Evolutionary conservation across 2,797 vertebrate genomes (phyloP).

Genomic region (Pelochelys cantorii): DNA sequence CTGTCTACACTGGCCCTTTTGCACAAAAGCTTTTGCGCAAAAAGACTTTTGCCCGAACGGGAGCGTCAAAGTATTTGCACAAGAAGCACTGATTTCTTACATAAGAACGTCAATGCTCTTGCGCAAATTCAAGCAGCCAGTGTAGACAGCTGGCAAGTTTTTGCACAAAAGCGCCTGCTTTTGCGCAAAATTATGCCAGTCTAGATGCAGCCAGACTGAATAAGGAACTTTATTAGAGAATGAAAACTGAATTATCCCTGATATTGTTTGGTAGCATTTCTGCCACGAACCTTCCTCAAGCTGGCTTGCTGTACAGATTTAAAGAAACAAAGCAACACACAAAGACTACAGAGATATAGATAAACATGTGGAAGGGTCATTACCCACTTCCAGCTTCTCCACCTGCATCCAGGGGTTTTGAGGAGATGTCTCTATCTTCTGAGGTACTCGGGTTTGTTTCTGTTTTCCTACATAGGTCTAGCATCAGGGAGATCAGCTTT

Average conservation of each 20-base stretch:
- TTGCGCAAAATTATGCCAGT: no score
- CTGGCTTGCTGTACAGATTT: background rate
- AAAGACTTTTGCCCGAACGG: no score
- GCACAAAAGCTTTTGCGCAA: no score
- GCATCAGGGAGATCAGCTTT: background rate
- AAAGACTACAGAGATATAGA: background rate
- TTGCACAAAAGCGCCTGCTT: no score
- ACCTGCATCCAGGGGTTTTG: background rate
- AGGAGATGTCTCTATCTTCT: background rate
- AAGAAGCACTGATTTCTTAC: no score
- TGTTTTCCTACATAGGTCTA: background rate
- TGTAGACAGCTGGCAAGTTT: no score
- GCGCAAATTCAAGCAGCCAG: no score
- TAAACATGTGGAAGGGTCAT: background rate
- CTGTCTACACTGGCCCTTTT: no score
- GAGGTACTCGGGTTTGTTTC: background rate
- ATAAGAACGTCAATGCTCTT: no score
- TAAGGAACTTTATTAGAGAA: background rate
- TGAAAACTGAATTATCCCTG: background rate
- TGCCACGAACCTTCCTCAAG: background rate
- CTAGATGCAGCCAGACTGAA: no score
- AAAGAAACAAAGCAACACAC: background rate
- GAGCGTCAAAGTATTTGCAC: no score
- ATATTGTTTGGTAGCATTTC: background rate
- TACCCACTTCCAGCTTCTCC: no score